Evolutionary conservation across 2,888 invertebrate species (phyloP).

Genomic region (Gisinianus flammeolus): DNA sequence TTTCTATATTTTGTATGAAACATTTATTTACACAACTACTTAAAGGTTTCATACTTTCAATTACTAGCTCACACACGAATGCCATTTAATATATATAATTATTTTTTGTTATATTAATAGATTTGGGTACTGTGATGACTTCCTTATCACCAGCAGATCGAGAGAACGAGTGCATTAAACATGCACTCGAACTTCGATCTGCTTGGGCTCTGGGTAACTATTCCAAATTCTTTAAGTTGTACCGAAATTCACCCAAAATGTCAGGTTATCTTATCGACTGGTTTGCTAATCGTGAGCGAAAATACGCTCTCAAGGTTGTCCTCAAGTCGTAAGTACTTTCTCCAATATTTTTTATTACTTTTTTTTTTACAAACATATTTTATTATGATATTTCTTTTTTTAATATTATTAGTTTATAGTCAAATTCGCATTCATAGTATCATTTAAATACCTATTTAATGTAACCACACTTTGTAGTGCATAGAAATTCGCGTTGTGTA

Average conservation of each 20-base stretch:
- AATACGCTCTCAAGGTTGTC: conserved; percentile 86
- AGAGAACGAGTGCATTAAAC: conserved; percentile 78
- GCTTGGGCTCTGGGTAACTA: conserved; percentile 94
- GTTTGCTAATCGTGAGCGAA: conserved; percentile 95
- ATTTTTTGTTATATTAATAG: conserved; percentile 65
- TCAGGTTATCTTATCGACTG: conserved; percentile 96
- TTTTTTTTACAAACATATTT: background rate
- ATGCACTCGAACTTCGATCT: conserved; percentile 85
- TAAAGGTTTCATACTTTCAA: background rate
- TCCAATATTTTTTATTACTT: conserved; percentile 13
- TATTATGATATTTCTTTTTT: background rate
- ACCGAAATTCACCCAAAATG: conserved; percentile 90
- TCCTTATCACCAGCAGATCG: conserved; percentile 78
- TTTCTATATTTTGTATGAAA: background rate
- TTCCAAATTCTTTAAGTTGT: conserved; percentile 89
- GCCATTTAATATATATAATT: background rate
- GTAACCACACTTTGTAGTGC: too few species aligned
- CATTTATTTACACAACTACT: conserved; percentile 37
- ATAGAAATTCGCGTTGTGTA: too few species aligned
- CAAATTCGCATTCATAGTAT: background rate
- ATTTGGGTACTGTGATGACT: conserved; percentile 89
- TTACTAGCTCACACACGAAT: too few species aligned
- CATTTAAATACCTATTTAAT: background rate
- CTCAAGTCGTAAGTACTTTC: conserved; percentile 91
- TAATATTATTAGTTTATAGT: background rate